A percentile compares a stretch with the other conserved stretches of the same genome.
Conservation (phyloP, 2,113 vertebrate genomes). For the Maylandia zebra region DNA sequence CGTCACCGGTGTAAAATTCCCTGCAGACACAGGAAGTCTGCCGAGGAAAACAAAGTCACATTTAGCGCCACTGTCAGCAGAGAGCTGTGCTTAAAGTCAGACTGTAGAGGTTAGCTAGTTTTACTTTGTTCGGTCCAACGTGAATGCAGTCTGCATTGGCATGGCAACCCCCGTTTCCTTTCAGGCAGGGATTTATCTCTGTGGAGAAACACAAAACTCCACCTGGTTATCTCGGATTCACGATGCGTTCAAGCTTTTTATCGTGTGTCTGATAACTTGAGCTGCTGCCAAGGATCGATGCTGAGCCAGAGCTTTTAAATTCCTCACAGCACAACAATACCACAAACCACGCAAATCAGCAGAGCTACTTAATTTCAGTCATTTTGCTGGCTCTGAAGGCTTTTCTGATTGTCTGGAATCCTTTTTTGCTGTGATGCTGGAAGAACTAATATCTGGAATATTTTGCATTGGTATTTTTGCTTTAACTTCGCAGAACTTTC, state of each 20-base stretch:
- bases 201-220: constrained; percentile 6
- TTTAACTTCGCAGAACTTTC: neutral
- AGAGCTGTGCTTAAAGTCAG: neutral
- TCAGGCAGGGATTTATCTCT: constrained; percentile 90
- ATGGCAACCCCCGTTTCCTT: constrained; percentile 78
- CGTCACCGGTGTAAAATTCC: constrained; percentile 74
- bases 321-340: neutral
- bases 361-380: neutral
- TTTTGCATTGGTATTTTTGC: neutral
- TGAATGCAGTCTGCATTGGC: constrained; percentile 83
- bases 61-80: neutral
- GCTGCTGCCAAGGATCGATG: neutral
- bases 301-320: neutral
- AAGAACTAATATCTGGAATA: neutral
- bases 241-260: neutral
- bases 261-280: neutral
- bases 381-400: neutral
- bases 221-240: neutral
- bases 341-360: neutral
- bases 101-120: neutral
- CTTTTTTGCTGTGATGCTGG: neutral
- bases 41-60: neutral
- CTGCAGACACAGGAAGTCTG: constrained; percentile 83
- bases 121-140: constrained; percentile 86
- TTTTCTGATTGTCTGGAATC: neutral